Conservation (phyloP, 2,888 invertebrate species). For the Sminthurides aquaticus region DNA sequence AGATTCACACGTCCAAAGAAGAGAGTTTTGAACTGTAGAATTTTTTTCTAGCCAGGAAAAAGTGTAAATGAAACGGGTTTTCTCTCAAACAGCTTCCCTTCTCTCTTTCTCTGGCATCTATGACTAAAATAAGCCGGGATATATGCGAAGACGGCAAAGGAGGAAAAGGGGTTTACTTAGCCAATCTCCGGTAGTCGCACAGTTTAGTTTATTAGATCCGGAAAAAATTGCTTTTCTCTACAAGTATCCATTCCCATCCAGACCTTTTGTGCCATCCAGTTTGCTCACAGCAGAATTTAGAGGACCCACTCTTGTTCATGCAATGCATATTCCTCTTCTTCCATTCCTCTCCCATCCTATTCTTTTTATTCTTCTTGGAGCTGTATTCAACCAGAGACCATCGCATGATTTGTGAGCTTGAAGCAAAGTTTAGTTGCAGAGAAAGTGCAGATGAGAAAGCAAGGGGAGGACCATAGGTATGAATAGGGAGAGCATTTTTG, state of each 20-base stretch:
- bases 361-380: not conserved
- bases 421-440: too few relatives aligned
- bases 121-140: too few relatives aligned
- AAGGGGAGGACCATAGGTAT: not conserved
- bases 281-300: not conserved
- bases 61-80: not conserved
- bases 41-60: not conserved
- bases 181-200: not conserved
- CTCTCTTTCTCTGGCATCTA: not conserved
- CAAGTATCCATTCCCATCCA: not conserved
- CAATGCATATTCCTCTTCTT: not conserved
- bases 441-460: too few relatives aligned
- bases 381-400: not conserved
- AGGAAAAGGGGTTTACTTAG: not conserved
- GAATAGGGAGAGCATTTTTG: not conserved
- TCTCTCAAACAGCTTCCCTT: not conserved
- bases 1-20: not conserved
- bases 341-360: not conserved
- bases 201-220: not conserved
- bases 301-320: not conserved
- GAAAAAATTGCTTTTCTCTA: not conserved
- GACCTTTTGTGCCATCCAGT: not conserved
- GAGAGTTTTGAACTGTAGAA: not conserved
- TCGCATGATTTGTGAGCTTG: not conserved
- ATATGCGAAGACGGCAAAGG: too few relatives aligned